Conservation (phyloP, 2,797 vertebrate species). For the Parotocinclus haroldoi region DNA sequence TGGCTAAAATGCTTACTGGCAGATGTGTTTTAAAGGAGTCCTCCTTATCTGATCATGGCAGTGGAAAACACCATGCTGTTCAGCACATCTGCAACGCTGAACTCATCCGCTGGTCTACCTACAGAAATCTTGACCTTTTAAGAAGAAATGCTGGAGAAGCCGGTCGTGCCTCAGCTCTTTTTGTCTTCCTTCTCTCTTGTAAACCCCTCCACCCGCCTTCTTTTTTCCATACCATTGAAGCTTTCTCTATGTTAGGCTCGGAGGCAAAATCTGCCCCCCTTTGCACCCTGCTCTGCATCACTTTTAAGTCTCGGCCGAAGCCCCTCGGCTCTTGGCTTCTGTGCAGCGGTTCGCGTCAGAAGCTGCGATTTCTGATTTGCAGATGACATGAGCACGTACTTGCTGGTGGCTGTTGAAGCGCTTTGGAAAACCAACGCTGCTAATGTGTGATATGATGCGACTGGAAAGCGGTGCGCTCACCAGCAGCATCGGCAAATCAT, state of each 20-base stretch:
- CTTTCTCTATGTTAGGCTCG: constrained; percentile 79
- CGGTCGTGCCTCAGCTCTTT: constrained; percentile 33
- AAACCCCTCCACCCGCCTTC: constrained; percentile 11
- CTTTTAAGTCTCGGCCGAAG: constrained; percentile 87
- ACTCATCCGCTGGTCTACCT: constrained; percentile 84
- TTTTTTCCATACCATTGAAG: constrained; percentile 71
- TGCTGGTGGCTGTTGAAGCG: constrained; percentile 81
- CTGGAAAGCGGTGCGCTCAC: constrained; percentile 58
- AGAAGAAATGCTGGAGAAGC: constrained; percentile 90
- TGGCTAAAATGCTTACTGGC: constrained; percentile 97
- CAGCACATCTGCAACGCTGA: constrained; percentile 86
- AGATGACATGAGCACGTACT: constrained; percentile 90
- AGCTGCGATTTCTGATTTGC: constrained; percentile 90
- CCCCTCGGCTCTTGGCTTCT: constrained; percentile 88
- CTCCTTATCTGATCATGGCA: constrained; percentile 97
- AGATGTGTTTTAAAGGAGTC: constrained; percentile 94
- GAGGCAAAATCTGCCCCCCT: constrained; percentile 86
- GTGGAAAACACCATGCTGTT: constrained; percentile 98
- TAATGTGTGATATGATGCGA: constrained; percentile 74
- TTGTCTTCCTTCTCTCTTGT: constrained; percentile 37
- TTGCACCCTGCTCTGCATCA: constrained; percentile 88
- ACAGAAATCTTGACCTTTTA: constrained; percentile 96
- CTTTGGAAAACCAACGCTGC: constrained; percentile 63
- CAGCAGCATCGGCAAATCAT: constrained; percentile 59
- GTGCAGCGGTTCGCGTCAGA: constrained; percentile 89